Evolutionary conservation across 2,113 vertebrate species (phyloP).

Genomic region (Baryphthengus martii): DNA sequence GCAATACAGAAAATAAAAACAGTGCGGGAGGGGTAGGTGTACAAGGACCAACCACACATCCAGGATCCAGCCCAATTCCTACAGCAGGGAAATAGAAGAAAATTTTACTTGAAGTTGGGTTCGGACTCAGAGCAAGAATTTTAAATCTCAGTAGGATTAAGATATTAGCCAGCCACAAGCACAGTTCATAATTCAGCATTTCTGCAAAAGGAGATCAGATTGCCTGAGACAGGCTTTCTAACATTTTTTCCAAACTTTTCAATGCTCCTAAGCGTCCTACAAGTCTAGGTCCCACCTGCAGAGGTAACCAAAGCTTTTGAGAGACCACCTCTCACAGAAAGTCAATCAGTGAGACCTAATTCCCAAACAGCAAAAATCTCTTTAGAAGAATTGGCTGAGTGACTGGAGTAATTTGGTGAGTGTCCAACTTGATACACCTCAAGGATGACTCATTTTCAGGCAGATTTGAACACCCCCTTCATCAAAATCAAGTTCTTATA

Average conservation of each 20-base stretch:
- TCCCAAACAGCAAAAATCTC: neutral
- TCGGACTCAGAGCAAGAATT: neutral
- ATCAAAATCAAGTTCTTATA: neutral
- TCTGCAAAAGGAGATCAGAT: neutral
- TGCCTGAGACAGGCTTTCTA: neutral
- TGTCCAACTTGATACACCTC: neutral
- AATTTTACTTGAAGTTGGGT: neutral
- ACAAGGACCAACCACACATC: neutral
- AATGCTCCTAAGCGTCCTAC: neutral
- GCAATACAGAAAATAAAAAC: neutral
- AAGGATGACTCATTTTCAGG: neutral
- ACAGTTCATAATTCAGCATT: neutral
- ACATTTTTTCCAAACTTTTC: neutral
- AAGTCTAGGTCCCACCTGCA: neutral
- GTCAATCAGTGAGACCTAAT: neutral
- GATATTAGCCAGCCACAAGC: neutral
- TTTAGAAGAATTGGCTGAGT: neutral
- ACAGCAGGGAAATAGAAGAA: neutral
- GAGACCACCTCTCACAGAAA: neutral
- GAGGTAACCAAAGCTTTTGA: neutral
- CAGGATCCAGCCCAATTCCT: neutral
- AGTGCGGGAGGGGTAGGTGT: neutral
- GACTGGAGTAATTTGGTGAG: neutral
- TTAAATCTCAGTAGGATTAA: constrained; percentile 5
- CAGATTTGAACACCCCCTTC: neutral